These are phyloP conservation scores for Bombyx mori DNA, from an alignment of 1,140 invertebrate species.

Conservation along the genomic window ASM3026992v2 NC_085114.1:7712501-7713000, in stretches of 20 bases:
- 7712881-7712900: not conserved
- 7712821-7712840: slow-evolving; percentile 9
- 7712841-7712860: not conserved
- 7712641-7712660: slow-evolving; percentile 3
- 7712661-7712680: slow-evolving; percentile 3
- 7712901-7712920: too few species aligned
- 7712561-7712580: too few species aligned
- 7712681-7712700: not conserved
- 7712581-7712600: too few species aligned
- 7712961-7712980: too few species aligned
- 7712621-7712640: not conserved
- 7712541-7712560: too few species aligned
- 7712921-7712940: too few species aligned
- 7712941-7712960: too few species aligned
- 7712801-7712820: slow-evolving; percentile 27
- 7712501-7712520: too few species aligned
- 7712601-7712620: too few species aligned
- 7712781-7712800: slow-evolving; percentile 25
- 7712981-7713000: too few species aligned
- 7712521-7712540: too few species aligned
- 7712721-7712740: slow-evolving; percentile 9
- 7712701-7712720: slow-evolving; percentile 11
- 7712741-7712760: slow-evolving; percentile 26
- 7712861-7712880: not conserved
- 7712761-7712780: slow-evolving; percentile 42